Evolutionary conservation across 2,797 vertebrate genomes (phyloP), one percentile per base, ranked within the genome.

Genomic region (Ctenosaura bakeri): DNA sequence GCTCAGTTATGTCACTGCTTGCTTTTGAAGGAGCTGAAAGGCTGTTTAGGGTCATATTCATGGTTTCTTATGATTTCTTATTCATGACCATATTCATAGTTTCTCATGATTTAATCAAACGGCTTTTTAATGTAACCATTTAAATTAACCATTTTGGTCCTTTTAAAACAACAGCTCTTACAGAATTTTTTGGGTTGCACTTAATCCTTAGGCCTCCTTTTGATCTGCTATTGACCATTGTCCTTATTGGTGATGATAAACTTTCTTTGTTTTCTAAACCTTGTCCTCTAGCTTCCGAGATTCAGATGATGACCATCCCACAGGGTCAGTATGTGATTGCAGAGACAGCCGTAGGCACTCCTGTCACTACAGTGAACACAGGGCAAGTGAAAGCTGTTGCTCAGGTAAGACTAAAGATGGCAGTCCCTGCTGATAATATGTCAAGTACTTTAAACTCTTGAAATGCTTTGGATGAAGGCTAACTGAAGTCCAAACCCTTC

Each of bases 281-380:
- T 20, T 89, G 3, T 94, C 77, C 94, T 94, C 64, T 94, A 99
- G 99, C 99, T 1, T 99, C 99, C 16, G 99, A 99, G 97, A 99
- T 99, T 96, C 99, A 99, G 97, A 99, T 99, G 99, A 99, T 99
- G 99, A 95, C 99, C 42, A 98, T 99, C 90, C 99, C 99, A 71
- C 98, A 99, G 16, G 96, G 98, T 50, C 99, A 99, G 95, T 99
- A 99, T 0, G 99, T 99, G 93, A 99, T 99, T 9, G 98, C 99
- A 16, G 99, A 99, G 93, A 96, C 98, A 0, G 95, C 97, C 24
- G 97, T 98, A 56, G 98, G 98, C 74, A 97, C 98, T 1, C 98
- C 99, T 0, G 98, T 98, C 82, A 97, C 98, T 8, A 97, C 98
- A 52, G 97, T 97, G 92, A 98, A 97, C 96, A 98, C 97, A 54